Evolutionary conservation across 2,113 vertebrate genomes (phyloP).

Genomic region (Passer domesticus): DNA sequence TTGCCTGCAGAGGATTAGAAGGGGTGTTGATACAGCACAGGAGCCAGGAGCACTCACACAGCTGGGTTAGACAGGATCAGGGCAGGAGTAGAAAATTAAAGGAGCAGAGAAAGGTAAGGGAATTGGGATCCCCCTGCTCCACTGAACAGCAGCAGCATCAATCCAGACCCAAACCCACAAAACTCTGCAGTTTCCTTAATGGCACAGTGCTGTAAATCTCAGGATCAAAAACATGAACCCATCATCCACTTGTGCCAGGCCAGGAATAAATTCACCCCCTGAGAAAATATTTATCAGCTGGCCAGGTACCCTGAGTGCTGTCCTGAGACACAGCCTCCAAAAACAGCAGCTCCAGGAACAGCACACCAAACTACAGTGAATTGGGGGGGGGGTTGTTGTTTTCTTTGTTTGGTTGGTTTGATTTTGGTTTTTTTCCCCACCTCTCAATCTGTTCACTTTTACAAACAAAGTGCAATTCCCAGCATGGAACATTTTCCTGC

Average conservation of each 20-base stretch:
- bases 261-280: not conserved
- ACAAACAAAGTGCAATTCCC: not conserved
- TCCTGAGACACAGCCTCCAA: not conserved
- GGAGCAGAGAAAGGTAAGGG: not conserved
- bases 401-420: no score
- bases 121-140: not conserved
- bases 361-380: not conserved
- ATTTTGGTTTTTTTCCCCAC: not conserved
- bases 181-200: not conserved
- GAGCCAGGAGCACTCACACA: not conserved
- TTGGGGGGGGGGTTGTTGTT: not conserved
- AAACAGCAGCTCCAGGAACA: not conserved
- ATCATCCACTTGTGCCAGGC: not conserved
- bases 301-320: not conserved
- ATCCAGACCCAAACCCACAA: not conserved
- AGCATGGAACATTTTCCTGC: not conserved
- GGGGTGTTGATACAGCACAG: not conserved
- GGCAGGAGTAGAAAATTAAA: not conserved
- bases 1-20: not conserved
- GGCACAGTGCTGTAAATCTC: not conserved
- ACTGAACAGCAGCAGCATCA: not conserved
- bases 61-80: not conserved
- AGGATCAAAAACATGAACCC: not conserved
- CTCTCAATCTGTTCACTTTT: not conserved
- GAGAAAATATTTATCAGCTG: not conserved